Evolutionary conservation across 2,888 invertebrate species (phyloP), one percentile per base, ranked within the genome.

Genomic region (Colletes collaris): DNA sequence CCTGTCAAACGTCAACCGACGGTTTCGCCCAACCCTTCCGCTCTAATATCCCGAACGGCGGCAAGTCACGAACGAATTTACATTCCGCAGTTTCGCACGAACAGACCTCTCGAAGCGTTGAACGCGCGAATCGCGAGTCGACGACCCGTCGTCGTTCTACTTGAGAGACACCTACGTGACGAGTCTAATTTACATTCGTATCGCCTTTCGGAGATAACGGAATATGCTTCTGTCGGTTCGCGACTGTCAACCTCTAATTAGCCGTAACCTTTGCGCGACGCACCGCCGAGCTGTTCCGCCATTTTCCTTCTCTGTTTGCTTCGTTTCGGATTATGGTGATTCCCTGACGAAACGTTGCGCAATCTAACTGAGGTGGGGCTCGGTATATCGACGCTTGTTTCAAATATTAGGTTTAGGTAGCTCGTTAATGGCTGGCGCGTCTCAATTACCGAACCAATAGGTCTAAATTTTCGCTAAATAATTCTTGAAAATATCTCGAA

Each of bases 141-240:
- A 27, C 27, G 27, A 27, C 27, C 27, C 27, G 27, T 27, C 27
- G 64, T 5, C 58, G 35, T 52, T 44, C 35, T 69, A 50, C 46
- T 7, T 5, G 52, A 40, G 50, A 67, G 67, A 64, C 53, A 62
- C 70, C 76, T 78, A 68, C 64, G 68, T 76, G 87, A 81, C 82
- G 81, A 74, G 72, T 77, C 82, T 87, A 88, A 90, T 91, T 90
- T 89, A 89, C 90, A 90, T 90, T 90, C 88, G 77, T 85, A 80
- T 81, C 87, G 86, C 83, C 81, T 82, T 76, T 73, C 75, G 66
- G 27, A 85, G 85, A 86, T 85, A 82, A 87, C 85, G 76, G 76
- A 63, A 66, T 80, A 79, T 65, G 50, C 75, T 71, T 80, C 80
- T 82, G 82, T 82, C 84, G 83, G 68, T 70, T 65, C 60, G 27